A percentile compares a stretch with the other conserved stretches of the same genome.
Conservation (phyloP, 2,797 vertebrate genomes). For the Argentina silus region DNA sequence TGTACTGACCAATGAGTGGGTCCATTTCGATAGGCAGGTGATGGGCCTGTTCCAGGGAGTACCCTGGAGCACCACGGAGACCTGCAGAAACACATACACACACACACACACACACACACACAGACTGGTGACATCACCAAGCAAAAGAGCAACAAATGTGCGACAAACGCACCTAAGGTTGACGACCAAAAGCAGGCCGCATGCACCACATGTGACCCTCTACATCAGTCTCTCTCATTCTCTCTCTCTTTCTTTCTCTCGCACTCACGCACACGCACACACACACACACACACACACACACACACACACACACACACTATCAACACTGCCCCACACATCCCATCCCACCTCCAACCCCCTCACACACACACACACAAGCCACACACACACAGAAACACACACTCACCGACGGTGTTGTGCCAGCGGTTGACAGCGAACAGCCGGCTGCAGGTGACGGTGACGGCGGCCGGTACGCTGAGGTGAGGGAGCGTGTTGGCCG, state of each 20-base stretch:
- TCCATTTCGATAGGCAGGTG: constrained; percentile 99
- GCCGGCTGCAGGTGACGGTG: constrained; percentile 95
- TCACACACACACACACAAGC: not conserved
- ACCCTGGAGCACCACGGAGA: constrained; percentile 95
- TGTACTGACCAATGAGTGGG: constrained; percentile 90
- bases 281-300: not conserved
- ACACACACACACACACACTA: not conserved
- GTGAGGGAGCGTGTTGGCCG: constrained; percentile 96
- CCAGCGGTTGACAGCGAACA: constrained; percentile 98
- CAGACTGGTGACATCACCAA: not conserved
- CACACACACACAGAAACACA: not conserved
- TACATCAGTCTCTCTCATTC: no score
- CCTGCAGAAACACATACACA: constrained; percentile 72
- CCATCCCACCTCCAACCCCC: not conserved
- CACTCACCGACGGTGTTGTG: constrained; percentile 98
- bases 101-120: constrained; percentile 21
- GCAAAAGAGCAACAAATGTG: not conserved
- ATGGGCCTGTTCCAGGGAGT: constrained; percentile 98
- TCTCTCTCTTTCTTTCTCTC: no score
- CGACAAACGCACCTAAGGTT: constrained; percentile 4
- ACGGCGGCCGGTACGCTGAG: constrained; percentile 96
- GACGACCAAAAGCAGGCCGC: not conserved
- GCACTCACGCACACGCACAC: no score
- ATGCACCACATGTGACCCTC: no score
- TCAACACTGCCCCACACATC: not conserved